Percentiles rank a stretch among this genome's conserved stretches.
phyloP scores from a whole-genome alignment of 2,113 vertebrate genomes.

The Eolophus roseicapilla region DNA sequence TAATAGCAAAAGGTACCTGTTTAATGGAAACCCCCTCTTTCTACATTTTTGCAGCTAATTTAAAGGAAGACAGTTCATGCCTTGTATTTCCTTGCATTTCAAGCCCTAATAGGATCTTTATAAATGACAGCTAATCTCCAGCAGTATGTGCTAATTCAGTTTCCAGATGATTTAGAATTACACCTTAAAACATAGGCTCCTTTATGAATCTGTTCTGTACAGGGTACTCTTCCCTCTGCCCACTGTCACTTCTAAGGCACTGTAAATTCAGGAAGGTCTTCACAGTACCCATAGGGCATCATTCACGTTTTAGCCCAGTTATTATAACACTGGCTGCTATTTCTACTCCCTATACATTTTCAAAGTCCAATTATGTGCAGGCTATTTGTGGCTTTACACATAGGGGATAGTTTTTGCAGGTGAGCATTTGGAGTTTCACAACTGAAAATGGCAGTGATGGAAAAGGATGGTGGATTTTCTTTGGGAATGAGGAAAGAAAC shows the following conservation, averaged over 20 bases:
- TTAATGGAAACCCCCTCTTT: neutral
- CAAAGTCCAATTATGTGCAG: neutral
- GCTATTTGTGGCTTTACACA: neutral
- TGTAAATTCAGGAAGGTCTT: neutral
- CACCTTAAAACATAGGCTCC: neutral
- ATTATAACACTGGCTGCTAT: neutral
- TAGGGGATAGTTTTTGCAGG: neutral
- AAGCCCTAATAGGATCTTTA: neutral
- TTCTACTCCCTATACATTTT: neutral
- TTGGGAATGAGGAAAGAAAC: constrained; percentile 1
- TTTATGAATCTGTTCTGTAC: neutral
- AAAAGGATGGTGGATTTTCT: constrained; percentile 17
- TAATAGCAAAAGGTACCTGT: neutral
- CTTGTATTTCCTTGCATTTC: neutral
- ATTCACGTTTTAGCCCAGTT: neutral
- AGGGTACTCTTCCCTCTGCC: neutral
- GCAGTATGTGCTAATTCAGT: neutral
- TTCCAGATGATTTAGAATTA: neutral
- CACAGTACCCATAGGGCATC: neutral
- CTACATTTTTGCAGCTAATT: neutral
- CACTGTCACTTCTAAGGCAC: neutral
- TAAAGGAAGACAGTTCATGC: neutral
- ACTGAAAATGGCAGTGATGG: neutral
- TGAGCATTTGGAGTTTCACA: neutral
- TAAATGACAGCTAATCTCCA: neutral